phyloP scores from a whole-genome alignment of 1,140 invertebrate genomes.

The Drosophila tropicalis region DNA sequence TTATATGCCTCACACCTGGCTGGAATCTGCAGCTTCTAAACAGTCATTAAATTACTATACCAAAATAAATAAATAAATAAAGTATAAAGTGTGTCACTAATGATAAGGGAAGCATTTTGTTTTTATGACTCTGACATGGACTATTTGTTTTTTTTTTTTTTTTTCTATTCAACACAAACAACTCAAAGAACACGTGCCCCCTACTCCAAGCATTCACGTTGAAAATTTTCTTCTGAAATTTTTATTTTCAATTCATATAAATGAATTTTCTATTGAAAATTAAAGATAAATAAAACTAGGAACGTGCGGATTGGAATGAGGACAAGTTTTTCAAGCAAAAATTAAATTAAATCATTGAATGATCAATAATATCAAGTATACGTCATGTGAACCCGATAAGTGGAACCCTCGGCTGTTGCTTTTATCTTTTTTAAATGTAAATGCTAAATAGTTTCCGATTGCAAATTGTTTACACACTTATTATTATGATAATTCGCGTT shows the following conservation, averaged over 20 bases:
- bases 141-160: neutral
- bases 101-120: neutral
- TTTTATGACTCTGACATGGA: no score
- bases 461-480: slow-evolving; percentile 19
- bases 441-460: slow-evolving; percentile 10
- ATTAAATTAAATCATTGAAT: neutral
- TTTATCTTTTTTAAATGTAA: neutral
- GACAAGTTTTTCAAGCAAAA: slow-evolving; percentile 4
- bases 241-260: neutral
- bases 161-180: neutral
- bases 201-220: neutral
- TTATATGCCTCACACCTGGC: no score
- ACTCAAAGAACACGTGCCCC: neutral
- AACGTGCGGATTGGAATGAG: neutral
- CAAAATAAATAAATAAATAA: no score
- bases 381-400: slow-evolving; percentile 27
- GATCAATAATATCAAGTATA: slow-evolving; percentile 23
- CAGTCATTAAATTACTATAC: no score
- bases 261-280: neutral
- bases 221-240: neutral
- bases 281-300: no score
- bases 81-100: neutral
- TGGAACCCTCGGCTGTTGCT: neutral
- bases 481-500: neutral
- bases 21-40: no score